These are phyloP conservation scores for Toxonevra muliebris DNA, from an alignment of 2,888 invertebrate species.

Conservation along the genomic window DNA sequence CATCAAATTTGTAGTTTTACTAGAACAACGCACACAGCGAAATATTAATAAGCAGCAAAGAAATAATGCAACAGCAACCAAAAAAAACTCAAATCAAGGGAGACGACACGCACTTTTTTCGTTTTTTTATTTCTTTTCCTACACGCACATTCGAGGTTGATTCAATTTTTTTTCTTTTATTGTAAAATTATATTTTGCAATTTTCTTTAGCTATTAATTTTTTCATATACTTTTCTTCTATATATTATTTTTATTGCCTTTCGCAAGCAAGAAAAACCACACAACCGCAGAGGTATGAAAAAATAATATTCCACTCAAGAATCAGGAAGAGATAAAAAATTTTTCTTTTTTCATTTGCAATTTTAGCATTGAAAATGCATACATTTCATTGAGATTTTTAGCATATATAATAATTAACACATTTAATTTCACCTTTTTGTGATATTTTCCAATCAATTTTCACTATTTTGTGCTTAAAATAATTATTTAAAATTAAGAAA, in stretches of 20 bases:
- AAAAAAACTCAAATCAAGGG: neutral
- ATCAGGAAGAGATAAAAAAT: slow-evolving; percentile 30
- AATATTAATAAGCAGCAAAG: slow-evolving; percentile 32
- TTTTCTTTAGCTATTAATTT: slow-evolving; percentile 27
- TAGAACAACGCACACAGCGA: slow-evolving; percentile 23
- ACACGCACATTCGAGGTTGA: slow-evolving; percentile 13
- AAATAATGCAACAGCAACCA: slow-evolving; percentile 28
- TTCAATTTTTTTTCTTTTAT: slow-evolving; percentile 14
- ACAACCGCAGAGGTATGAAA: slow-evolving; percentile 7
- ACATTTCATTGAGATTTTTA: slow-evolving; percentile 4
- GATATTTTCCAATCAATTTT: slow-evolving; percentile 35
- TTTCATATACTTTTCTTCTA: slow-evolving; percentile 27
- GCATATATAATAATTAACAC: slow-evolving; percentile 11
- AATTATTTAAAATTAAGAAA: slow-evolving; percentile 30
- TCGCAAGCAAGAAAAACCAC: slow-evolving; percentile 9
- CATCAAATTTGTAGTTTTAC: slow-evolving; percentile 47
- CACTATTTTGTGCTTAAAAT: slow-evolving; percentile 33
- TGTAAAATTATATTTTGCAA: slow-evolving; percentile 6
- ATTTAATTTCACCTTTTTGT: slow-evolving; percentile 36
- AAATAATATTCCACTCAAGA: slow-evolving; percentile 22
- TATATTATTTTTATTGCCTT: slow-evolving; percentile 26
- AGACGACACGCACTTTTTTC: slow-evolving; percentile 5
- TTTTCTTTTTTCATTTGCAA: neutral
- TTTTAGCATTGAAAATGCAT: neutral
- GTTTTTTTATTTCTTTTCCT: neutral